phyloP scores from a whole-genome alignment of 1,140 invertebrate genomes.

The Matsumurasca onukii region DNA sequence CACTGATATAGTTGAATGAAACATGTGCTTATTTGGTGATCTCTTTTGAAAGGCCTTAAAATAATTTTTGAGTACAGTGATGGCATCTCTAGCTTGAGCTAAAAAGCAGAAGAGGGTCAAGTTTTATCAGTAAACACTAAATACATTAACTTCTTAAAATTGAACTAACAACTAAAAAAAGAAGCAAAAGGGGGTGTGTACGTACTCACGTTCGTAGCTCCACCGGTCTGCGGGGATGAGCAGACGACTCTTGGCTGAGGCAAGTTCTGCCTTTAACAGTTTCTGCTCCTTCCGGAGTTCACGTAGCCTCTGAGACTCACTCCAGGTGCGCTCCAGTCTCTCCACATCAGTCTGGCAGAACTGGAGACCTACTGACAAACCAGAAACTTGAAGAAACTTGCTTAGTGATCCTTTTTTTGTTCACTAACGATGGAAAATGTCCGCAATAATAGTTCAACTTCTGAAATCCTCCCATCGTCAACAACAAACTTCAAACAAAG shows the following conservation, averaged over 20 bases:
- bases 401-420: background rate
- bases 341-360: conserved; percentile 59
- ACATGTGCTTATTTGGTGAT: too few species aligned
- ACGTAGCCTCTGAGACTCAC: conserved; percentile 52
- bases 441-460: too few species aligned
- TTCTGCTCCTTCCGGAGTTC: conserved; percentile 55
- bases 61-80: too few species aligned
- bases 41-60: too few species aligned
- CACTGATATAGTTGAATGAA: too few species aligned
- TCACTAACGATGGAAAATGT: too few species aligned
- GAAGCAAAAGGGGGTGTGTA: background rate
- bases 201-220: conserved; percentile 60
- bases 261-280: conserved; percentile 55
- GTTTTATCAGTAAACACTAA: too few species aligned
- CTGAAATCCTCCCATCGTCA: too few species aligned
- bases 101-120: too few species aligned
- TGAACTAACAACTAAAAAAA: background rate
- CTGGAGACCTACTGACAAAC: conserved; percentile 43
- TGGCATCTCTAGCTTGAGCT: too few species aligned
- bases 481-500: too few species aligned
- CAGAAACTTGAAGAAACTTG: background rate
- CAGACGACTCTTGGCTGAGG: conserved; percentile 50
- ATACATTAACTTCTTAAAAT: too few species aligned
- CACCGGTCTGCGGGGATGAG: conserved; percentile 57
- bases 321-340: conserved; percentile 54